Base-by-base conservation (phyloP, 2,888 invertebrate species). In the Heteromurus nitidus region DNA sequence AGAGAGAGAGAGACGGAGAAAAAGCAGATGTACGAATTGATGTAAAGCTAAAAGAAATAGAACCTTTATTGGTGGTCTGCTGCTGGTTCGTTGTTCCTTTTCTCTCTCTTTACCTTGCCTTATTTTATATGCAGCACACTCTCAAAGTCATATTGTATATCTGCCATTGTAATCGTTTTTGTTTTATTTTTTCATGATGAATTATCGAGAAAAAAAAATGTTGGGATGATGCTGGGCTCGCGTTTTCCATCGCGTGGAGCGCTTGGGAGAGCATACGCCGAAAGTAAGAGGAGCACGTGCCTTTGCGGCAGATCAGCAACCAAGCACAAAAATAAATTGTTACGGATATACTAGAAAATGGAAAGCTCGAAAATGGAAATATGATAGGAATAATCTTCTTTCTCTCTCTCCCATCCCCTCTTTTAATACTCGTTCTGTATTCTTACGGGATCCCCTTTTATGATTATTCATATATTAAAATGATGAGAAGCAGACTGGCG, bases 251-350 rank as follows among this genome's bases (percentile, higher is more conserved):
- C n/a, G n/a, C n/a, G n/a, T n/a, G n/a, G n/a, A n/a, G n/a, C n/a
- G n/a, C n/a, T n/a, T n/a, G n/a, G n/a, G n/a, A n/a, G n/a, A n/a
- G n/a, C n/a, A n/a, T n/a, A n/a, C n/a, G n/a, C n/a, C n/a, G n/a
- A n/a, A n/a, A n/a, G n/a, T n/a, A n/a, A n/a, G 11, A 70, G 42
- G 44, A 79, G 79, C 79, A 79, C 79, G 79, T 79, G 79, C 79
- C 79, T 70, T 65, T 79, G 79, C 79, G 79, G 79, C 79, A 79
- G 70, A 79, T 79, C 70, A 70, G 53, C 79, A 79, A n/a, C 79
- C 53, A 79, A 70, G 79, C 79, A 79, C 79, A 70, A 79, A 79
- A 79, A 79, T 79, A 79, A 79, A 79, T 79, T 79, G 70, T 55
- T 79, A 70, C 36, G 42, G 70, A 64, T 64, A 55, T 55, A 42